Evolutionary conservation across 2,888 invertebrate species (phyloP).

Genomic region (Cantharis nigra): DNA sequence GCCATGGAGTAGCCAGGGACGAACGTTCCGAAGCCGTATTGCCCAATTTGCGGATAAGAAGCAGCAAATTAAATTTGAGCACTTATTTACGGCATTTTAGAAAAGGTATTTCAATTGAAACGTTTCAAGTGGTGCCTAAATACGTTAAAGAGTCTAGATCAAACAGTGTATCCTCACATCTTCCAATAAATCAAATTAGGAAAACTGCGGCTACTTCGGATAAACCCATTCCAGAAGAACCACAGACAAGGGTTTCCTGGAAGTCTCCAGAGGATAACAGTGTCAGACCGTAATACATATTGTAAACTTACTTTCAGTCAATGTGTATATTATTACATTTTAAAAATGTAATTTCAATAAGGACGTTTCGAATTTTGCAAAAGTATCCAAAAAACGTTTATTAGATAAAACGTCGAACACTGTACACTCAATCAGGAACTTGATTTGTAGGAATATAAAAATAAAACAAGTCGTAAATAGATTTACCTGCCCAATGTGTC

Average conservation of each 20-base stretch:
- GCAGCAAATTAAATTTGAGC: background rate
- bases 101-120: background rate
- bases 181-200: constrained; percentile 31
- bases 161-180: constrained; percentile 21
- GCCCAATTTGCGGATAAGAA: background rate
- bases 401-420: background rate
- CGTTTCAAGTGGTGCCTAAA: constrained; percentile 19
- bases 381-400: background rate
- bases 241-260: constrained; percentile 31
- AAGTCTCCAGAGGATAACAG: constrained; percentile 27
- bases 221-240: constrained; percentile 29
- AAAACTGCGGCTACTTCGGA: constrained; percentile 28
- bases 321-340: constrained; percentile 1
- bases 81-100: background rate
- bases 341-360: background rate
- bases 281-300: constrained; percentile 31
- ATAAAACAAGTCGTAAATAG: constrained; percentile 29
- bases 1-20: too few species aligned
- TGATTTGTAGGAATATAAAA: constrained; percentile 15
- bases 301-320: constrained; percentile 27
- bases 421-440: background rate
- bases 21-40: background rate
- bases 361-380: background rate
- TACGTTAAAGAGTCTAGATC: constrained; percentile 25
- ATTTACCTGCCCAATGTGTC: constrained; percentile 23